Evolutionary conservation across 2,888 invertebrate genomes (phyloP).

Genomic region (Xestia ashworthii): DNA sequence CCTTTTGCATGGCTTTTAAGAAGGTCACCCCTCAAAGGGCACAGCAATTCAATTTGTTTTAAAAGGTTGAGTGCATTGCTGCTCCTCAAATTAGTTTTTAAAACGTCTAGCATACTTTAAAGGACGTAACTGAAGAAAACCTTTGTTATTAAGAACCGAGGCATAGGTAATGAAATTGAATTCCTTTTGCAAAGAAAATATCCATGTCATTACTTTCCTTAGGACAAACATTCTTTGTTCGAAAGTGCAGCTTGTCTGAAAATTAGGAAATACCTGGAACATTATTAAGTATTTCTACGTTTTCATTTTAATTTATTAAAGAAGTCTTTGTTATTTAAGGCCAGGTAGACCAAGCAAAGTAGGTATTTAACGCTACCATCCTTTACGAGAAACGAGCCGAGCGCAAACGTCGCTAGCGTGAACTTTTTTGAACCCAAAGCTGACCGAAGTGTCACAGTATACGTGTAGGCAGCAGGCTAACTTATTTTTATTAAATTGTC

Average conservation of each 20-base stretch:
- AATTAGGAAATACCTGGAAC: background rate
- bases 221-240: conserved; percentile 5
- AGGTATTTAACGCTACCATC: no score
- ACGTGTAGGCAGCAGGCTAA: no score
- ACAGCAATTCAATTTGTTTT: background rate
- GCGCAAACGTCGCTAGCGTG: no score
- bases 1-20: background rate
- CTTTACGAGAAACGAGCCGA: no score
- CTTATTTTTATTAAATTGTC: no score
- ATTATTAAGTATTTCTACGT: conserved; percentile 4
- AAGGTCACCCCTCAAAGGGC: background rate
- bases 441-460: no score
- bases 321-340: background rate
- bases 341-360: no score
- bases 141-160: background rate
- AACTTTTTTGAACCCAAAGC: no score
- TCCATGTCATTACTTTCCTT: background rate
- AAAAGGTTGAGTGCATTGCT: background rate
- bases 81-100: background rate
- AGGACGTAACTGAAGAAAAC: background rate
- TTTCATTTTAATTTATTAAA: background rate
- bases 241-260: background rate
- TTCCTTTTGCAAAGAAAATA: conserved; percentile 17
- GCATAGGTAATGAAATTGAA: conserved; percentile 5
- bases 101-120: background rate